Conservation (phyloP, 37 sponge, comb jelly and placozoan genomes). For the Agelas oroides region DNA sequence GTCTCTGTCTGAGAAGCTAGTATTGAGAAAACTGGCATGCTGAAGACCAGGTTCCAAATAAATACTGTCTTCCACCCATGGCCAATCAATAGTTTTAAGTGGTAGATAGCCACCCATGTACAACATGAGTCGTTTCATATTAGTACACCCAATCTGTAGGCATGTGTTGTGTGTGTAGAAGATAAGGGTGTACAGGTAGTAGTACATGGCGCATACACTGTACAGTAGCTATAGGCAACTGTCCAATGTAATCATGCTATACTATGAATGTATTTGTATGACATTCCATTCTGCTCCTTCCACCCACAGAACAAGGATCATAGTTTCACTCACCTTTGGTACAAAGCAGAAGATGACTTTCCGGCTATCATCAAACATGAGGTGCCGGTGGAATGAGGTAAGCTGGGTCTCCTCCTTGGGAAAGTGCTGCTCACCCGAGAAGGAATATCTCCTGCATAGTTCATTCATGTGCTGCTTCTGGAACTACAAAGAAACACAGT, state of each 20-base stretch:
- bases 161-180: too few species aligned
- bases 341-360: conserved; percentile 64
- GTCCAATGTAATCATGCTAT: too few species aligned
- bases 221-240: too few species aligned
- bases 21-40: conserved; percentile 38
- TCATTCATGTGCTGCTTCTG: conserved; percentile 27
- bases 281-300: too few species aligned
- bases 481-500: conserved; percentile 22
- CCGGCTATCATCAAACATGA: conserved; percentile 55
- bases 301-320: too few species aligned
- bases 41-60: conserved; percentile 49
- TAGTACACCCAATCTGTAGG: conserved; percentile 61
- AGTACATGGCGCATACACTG: too few species aligned
- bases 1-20: not conserved
- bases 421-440: not conserved
- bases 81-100: conserved; percentile 46
- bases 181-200: too few species aligned
- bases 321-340: conserved; percentile 43
- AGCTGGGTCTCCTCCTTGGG: conserved; percentile 12
- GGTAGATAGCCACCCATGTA: conserved; percentile 51
- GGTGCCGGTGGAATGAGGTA: conserved; percentile 17
- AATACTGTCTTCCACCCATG: conserved; percentile 39
- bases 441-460: conserved; percentile 14
- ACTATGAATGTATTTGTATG: too few species aligned
- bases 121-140: conserved; percentile 67